Evolutionary conservation across 2,113 vertebrate genomes (phyloP).

Genomic region (Eurystomus gularis): DNA sequence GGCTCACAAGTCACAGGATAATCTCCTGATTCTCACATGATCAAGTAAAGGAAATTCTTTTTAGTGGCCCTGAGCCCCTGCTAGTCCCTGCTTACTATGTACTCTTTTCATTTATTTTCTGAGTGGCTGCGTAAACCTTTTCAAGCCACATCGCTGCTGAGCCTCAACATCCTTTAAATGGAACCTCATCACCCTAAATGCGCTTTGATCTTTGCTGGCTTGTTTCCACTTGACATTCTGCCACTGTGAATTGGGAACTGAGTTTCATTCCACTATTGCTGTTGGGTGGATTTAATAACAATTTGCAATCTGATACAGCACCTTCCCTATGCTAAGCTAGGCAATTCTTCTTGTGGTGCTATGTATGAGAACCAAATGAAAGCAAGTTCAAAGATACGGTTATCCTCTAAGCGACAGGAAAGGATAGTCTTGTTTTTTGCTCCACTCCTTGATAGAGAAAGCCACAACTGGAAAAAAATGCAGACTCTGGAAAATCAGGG

Average conservation of each 20-base stretch:
- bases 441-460: not conserved
- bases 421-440: not conserved
- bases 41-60: slow-evolving; percentile 11
- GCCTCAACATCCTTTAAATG: not conserved
- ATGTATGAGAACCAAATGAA: not conserved
- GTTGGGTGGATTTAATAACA: not conserved
- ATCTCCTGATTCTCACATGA: slow-evolving; percentile 42
- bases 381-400: not conserved
- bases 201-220: not conserved
- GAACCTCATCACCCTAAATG: not conserved
- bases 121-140: not conserved
- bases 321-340: not conserved
- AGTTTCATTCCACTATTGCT: not conserved
- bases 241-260: not conserved
- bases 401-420: not conserved
- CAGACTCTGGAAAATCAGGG: not conserved
- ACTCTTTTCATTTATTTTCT: not conserved
- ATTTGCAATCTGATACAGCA: not conserved
- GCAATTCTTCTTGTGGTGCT: not conserved
- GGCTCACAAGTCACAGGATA: slow-evolving; percentile 19
- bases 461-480: not conserved
- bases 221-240: not conserved
- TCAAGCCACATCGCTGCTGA: not conserved
- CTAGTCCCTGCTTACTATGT: not conserved
- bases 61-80: not conserved